phyloP scores from a whole-genome alignment of 2,797 vertebrate genomes.

The Pseudomugil tenellus region DNA sequence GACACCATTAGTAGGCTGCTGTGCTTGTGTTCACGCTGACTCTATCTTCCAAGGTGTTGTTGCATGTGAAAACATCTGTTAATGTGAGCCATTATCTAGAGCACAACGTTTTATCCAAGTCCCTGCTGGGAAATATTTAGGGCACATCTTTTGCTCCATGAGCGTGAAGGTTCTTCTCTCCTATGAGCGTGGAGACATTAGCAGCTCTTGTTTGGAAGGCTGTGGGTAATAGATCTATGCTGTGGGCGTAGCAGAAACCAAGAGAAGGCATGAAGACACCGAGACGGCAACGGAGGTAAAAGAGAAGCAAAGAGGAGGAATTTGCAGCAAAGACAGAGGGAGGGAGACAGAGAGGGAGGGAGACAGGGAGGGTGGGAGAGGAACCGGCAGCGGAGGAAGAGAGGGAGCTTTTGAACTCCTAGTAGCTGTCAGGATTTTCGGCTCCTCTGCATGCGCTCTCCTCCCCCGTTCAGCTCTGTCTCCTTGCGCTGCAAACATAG shows the following conservation, averaged over 20 bases:
- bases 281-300: conserved; percentile 68
- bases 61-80: conserved; percentile 48
- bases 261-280: conserved; percentile 70
- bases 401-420: conserved; percentile 78
- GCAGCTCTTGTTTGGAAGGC: conserved; percentile 73
- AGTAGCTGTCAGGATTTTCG: conserved; percentile 76
- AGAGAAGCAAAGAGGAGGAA: conserved; percentile 59
- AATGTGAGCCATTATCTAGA: conserved; percentile 15
- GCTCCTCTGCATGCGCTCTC: conserved; percentile 60
- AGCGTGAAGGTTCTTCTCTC: conserved; percentile 45
- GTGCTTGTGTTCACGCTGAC: conserved; percentile 36
- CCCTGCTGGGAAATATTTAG: conserved; percentile 33
- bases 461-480: conserved; percentile 46
- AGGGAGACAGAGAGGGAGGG: conserved; percentile 24
- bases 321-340: conserved; percentile 41
- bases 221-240: conserved; percentile 73
- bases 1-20: conserved; percentile 52
- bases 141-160: conserved; percentile 12
- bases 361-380: conserved; percentile 42
- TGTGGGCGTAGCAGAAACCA: conserved; percentile 79
- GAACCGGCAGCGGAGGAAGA: conserved; percentile 64
- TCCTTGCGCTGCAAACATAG: conserved; percentile 58
- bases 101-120: conserved; percentile 19
- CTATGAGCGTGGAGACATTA: conserved; percentile 71
- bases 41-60: conserved; percentile 35